phyloP scores from a whole-genome alignment of 2,113 vertebrate species.

The Chamaetylas fuelleborni region DNA sequence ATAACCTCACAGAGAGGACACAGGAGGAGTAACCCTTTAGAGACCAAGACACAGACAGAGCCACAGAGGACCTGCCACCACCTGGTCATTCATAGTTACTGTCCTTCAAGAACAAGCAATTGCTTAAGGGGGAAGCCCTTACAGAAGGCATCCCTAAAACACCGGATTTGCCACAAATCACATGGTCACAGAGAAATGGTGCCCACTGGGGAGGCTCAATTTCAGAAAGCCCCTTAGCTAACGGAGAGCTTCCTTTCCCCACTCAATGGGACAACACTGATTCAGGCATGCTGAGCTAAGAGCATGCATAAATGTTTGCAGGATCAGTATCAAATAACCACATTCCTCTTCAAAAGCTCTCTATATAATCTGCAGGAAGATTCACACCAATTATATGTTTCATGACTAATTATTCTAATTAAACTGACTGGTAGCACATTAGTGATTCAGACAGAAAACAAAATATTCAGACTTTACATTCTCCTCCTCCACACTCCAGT shows the following conservation, averaged over 20 bases:
- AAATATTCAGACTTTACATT: conserved; percentile 49
- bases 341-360: conserved; percentile 26
- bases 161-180: fast-evolving
- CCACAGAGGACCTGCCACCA: neutral
- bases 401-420: conserved; percentile 64
- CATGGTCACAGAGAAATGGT: neutral
- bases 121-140: neutral
- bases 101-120: neutral
- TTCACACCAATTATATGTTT: conserved; percentile 44
- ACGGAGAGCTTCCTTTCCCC: neutral
- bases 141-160: neutral
- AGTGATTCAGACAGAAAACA: conserved; percentile 57
- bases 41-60: neutral
- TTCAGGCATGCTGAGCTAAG: neutral
- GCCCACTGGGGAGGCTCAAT: neutral
- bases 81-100: neutral
- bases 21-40: neutral
- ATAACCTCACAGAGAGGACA: neutral
- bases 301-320: neutral
- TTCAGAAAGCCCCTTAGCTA: neutral
- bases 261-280: neutral
- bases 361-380: conserved; percentile 7
- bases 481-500: conserved; percentile 29
- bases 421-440: conserved; percentile 49
- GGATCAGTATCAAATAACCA: conserved; percentile 39